Base-by-base conservation (phyloP, 2,797 vertebrate genomes). In the Pterois miles region DNA sequence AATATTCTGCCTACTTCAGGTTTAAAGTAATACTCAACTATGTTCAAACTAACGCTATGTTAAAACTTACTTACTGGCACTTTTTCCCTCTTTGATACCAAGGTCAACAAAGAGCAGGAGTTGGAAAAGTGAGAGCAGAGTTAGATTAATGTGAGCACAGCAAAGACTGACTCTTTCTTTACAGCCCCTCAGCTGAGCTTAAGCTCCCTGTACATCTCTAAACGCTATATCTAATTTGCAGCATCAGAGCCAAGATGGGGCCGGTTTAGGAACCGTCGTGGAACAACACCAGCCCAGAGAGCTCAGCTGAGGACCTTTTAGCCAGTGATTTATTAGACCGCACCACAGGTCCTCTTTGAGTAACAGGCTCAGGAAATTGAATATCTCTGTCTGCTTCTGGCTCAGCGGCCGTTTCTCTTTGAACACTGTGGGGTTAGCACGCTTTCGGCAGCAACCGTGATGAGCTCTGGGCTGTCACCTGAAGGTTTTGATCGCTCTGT, bases 241-340 rank as follows among this genome's bases (percentile, higher is more conserved):
- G 73, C 76, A 76, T 90, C 81, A 76, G 77, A 84, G 63, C 62
- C 62, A 27, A 73, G 83, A 63, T 59, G 48, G 60, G 53, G 66
- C 64, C 50, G 27, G 71, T 69, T 71, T 56, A 80, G 80, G 65
- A 84, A 72, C 78, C 63, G 80, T 66, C 62, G 65, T 66, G 63
- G 53, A 89, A 79, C 81, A 74, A 59, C 79, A 75, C 40, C 20
- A 50, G 56, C 22, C 59, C 34, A 38, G n/a, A 77, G 76, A 76
- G 78, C 78, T 58, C 50, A 40, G 74, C 76, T 58, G 62, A 80
- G 63, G 64, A 80, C 73, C 85, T 83, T 78, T 89, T 83, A 88
- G 68, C 83, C 63, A 8, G 65, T 81, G 82, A 92, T 92, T 88
- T 90, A 93, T 89, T 86, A 74, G 80, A 84, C 82, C 31, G 23